Conservation (phyloP, 23 tunicate genomes). For the Botrylloides violaceus region DNA sequence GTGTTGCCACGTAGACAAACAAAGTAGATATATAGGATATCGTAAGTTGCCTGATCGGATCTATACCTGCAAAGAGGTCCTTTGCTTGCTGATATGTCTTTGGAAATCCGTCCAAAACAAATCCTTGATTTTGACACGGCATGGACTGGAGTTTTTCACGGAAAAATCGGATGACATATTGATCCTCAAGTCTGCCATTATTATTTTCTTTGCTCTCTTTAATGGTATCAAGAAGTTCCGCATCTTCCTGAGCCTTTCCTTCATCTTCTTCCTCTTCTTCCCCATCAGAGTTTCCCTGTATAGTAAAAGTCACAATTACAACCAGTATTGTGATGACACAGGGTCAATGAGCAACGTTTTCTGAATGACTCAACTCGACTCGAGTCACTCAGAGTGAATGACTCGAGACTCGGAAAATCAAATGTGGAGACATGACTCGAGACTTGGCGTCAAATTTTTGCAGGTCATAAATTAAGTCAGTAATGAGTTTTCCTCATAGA, state of each 20-base stretch:
- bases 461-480: no score
- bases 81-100: conserved; percentile 97
- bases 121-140: conserved; percentile 96
- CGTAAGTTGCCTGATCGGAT: no score
- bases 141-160: conserved; percentile 83
- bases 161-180: conserved; percentile 52
- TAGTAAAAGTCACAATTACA: neutral
- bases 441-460: no score
- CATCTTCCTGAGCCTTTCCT: conserved; percentile 89
- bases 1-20: no score
- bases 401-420: no score
- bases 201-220: conserved; percentile 78
- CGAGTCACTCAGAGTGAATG: no score
- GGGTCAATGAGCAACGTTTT: no score
- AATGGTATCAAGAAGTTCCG: conserved; percentile 58
- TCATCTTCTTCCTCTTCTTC: conserved; percentile 96
- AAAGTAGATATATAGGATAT: no score
- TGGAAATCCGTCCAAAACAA: conserved; percentile 93
- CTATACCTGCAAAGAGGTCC: conserved; percentile 72
- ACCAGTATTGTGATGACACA: neutral
- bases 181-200: conserved; percentile 84
- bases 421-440: no score
- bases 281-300: conserved; percentile 17
- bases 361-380: no score
- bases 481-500: no score